Evolutionary conservation across 2,888 invertebrate species (phyloP).

Genomic region (Prosapia bicincta): DNA sequence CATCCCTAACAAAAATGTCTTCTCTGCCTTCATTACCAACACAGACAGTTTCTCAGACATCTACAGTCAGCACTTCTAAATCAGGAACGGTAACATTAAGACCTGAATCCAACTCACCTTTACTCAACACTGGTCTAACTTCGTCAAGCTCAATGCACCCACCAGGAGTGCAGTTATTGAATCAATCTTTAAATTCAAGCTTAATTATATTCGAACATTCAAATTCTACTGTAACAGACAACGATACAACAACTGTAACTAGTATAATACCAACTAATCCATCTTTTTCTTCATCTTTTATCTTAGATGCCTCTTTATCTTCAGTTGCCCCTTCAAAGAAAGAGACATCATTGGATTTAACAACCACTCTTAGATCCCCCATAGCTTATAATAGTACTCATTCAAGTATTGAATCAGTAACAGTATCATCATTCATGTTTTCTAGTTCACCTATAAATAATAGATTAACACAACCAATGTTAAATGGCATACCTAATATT

Average conservation of each 20-base stretch:
- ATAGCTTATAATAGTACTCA: background rate
- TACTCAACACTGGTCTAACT: too few relatives aligned
- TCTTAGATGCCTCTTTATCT: background rate
- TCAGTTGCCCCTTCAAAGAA: background rate
- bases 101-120: background rate
- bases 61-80: background rate
- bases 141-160: background rate
- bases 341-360: background rate
- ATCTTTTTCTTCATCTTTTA: background rate
- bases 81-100: background rate
- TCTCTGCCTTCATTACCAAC: too few relatives aligned
- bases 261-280: background rate
- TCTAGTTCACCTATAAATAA: background rate
- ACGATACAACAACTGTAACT: background rate
- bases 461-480: background rate
- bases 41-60: too few relatives aligned
- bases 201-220: background rate
- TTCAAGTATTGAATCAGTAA: too few relatives aligned
- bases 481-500: too few relatives aligned
- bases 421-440: background rate
- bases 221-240: background rate
- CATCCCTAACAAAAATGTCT: background rate
- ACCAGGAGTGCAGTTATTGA: background rate
- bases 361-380: background rate
- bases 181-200: background rate